Base-by-base conservation (phyloP, 2,797 vertebrate species). In the Melanotaenia pygmaea region DNA sequence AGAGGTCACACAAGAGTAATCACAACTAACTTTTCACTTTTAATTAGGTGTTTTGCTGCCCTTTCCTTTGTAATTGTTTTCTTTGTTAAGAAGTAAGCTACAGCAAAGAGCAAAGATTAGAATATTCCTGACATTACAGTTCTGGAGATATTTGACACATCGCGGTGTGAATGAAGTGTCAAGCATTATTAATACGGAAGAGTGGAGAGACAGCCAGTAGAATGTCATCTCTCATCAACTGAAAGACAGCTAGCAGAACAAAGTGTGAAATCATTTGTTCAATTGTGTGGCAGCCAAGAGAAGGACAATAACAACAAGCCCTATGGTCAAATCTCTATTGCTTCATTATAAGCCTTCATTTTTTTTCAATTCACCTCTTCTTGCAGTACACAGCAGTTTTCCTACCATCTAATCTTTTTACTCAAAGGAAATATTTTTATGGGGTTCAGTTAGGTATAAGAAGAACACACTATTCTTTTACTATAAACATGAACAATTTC, bases 261-360 rank as follows among this genome's bases (percentile, higher is more conserved):
- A 83, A 64, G 69, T 76, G 68, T 84, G 77, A 82, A 87, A 81
- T 83, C 37, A 80, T 87, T 76, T 84, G 81, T 85, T 62, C 84
- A 77, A 70, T 79, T 78, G 72, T 83, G 76, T 79, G 74, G 53
- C 67, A 72, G 76, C 72, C 74, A 22, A 38, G 40, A 77, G 58
- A 24, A 60, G 54, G 72, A 84, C 84, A 75, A 80, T 75, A 80
- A 83, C 74, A 77, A 81, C 73, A 64, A 74, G 78, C 77, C 77
- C 81, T 26, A 45, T 70, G 82, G 82, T 81, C 77, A 80, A 77
- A 82, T 77, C 59, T 66, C 64, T 30, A 53, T 68, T 14, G 24
- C 59, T 59, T 77, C 18, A 68, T 71, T 63, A 85, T 82, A 77
- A 83, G 70, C 59, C 24, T 28, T 73, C 65, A 62, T n/a, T n/a